Evolutionary conservation across 1,140 invertebrate species (phyloP), one percentile per base, ranked within the genome.

Genomic region (Solenopsis invicta): DNA sequence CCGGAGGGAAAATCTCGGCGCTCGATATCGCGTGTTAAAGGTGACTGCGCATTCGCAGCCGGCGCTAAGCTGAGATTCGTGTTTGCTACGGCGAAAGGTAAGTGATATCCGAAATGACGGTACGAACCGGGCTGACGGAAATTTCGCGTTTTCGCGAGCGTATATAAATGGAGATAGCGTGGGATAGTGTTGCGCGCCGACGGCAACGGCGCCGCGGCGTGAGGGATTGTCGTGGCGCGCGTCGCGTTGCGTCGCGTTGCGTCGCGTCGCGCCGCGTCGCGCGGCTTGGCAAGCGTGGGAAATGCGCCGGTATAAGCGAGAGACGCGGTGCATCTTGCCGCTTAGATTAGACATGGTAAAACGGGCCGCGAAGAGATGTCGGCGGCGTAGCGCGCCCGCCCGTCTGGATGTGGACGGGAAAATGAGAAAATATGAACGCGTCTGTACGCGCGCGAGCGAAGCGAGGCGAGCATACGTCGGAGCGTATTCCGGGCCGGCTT

Each of bases 341-440:
- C 21, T 50, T 85, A 62, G 86, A 75, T 75, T 66, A 67, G 85
- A 86, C 52, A 56, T 24, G 29, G 59, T 74, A 84, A 87, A 67
- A 52, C 52, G 69, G 18, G 52, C 34, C 52, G 13, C 18, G 34
- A 21, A 85, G 62, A 29, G 37, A 76, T 69, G 50, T 59, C 71
- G 54, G 48, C 81, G 54, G 59, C 34, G 77, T n/a, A n/a, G n/a
- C n/a, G n/a, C n/a, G n/a, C n/a, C n/a, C n/a, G 52, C 18, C 64
- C 18, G 37, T 21, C n/a, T 9, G 37, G 37, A 62, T n/a, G 59
- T 34, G 12, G 48, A 16, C 21, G 69, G 41, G 24, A 18, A 87
- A 87, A 87, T 85, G 86, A 85, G 86, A 64, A 85, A 87, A 86
- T 87, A 75, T 69, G 74, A 85, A 87, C 56, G 76, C 64, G 29